Evolutionary conservation across 2,888 invertebrate species (phyloP), one percentile per base, ranked within the genome.

Genomic region (Nudaria mundana): DNA sequence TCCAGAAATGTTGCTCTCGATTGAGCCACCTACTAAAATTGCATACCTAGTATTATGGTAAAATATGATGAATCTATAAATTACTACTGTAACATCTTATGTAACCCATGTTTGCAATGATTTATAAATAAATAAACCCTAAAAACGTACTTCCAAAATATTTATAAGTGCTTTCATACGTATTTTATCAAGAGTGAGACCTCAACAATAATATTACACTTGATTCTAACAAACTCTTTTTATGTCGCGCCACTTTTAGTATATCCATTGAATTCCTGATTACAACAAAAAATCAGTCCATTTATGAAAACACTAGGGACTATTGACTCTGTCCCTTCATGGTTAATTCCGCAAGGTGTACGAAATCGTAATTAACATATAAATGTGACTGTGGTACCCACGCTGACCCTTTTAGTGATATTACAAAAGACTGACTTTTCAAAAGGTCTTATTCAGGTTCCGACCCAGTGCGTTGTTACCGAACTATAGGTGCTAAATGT

Each of bases 291-390:
- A 63, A 60, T 47, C 57, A 60, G 46, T 52, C 48, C 50, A 52
- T 58, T 57, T 61, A 55, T 56, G 43, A 63, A 63, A 69, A 68
- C 59, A 63, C 52, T 45, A 62, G 50, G 40, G 47, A 44, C 56
- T 67, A 63, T 71, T 63, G 60, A 58, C 58, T 60, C 44, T 50
- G 66, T 71, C 71, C 71, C 71, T 66, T 76, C 76, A 76, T 74
- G 76, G 75, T 67, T 80, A 76, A 80, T 80, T 80, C 74, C 47
- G 47, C 52, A 64, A 59, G 71, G 76, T 76, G 69, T 56, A 71
- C 73, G 63, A 76, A 79, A 79, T 82, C 70, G 75, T 73, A 80
- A 83, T 84, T 83, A 83, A 77, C 84, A 83, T 84, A 84, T 71
- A 81, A 70, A 84, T 80, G 77, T 57, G 65, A 56, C 64, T 59